Conservation (phyloP, 1,140 invertebrate species). For the Myzus persicae region DNA sequence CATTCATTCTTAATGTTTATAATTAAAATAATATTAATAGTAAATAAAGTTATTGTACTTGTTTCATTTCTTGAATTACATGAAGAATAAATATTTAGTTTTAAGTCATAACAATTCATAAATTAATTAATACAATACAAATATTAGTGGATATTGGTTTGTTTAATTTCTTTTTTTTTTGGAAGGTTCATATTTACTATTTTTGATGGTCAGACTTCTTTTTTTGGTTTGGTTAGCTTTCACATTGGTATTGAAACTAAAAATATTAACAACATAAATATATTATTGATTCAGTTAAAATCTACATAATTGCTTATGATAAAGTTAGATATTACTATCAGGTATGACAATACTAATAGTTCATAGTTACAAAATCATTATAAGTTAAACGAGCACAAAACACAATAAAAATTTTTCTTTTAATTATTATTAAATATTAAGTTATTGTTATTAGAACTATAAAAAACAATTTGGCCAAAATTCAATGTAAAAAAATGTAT, state of each 20-base stretch:
- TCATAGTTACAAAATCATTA: too few relatives aligned
- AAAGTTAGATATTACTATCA: not conserved
- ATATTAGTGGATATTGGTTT: not conserved
- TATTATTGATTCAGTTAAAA: not conserved
- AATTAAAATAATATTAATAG: not conserved
- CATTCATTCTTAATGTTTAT: not conserved
- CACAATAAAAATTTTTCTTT: too few relatives aligned
- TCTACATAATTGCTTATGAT: not conserved
- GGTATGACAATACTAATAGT: too few relatives aligned
- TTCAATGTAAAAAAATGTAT: too few relatives aligned
- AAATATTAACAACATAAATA: not conserved
- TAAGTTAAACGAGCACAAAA: too few relatives aligned
- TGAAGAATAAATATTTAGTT: too few relatives aligned
- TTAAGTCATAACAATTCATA: not conserved
- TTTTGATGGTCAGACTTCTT: not conserved
- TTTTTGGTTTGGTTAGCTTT: not conserved
- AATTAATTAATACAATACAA: not conserved
- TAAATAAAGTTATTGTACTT: not conserved
- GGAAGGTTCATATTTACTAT: not conserved
- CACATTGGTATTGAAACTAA: not conserved
- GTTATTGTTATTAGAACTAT: too few relatives aligned
- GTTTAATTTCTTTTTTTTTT: not conserved
- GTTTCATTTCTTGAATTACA: not conserved
- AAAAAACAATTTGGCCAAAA: too few relatives aligned
- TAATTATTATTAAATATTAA: too few relatives aligned